phyloP scores from a whole-genome alignment of 2,113 vertebrate species.

The Pterophyllum scalare region DNA sequence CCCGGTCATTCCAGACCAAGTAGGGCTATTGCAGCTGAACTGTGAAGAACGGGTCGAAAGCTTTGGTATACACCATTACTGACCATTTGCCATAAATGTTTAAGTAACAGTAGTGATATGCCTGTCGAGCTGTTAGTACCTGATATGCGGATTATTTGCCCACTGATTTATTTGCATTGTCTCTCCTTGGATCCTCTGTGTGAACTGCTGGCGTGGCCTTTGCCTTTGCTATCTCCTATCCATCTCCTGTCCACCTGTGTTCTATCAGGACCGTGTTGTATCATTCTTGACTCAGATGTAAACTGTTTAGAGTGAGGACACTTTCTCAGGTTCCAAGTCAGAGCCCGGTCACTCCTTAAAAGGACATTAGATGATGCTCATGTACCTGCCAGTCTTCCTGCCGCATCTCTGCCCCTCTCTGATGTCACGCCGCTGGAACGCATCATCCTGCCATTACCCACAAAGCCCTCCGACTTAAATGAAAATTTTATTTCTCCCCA shows the following conservation, averaged over 20 bases:
- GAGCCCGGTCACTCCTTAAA: conserved; percentile 77
- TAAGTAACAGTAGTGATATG: not conserved
- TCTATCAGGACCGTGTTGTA: conserved; percentile 50
- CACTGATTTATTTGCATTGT: not conserved
- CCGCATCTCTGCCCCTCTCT: conserved; percentile 34
- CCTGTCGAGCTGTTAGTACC: not conserved
- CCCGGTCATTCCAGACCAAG: not conserved
- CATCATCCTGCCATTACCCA: not conserved
- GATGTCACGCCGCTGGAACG: conserved; percentile 61
- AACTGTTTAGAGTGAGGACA: conserved; percentile 79
- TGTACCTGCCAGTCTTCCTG: conserved; percentile 52
- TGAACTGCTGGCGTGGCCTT: not conserved
- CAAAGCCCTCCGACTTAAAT: not conserved
- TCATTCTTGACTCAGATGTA: conserved; percentile 60
- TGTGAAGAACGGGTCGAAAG: not conserved
- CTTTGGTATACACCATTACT: not conserved
- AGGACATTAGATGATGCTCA: conserved; percentile 60
- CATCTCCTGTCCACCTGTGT: conserved; percentile 40
- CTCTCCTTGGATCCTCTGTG: not conserved
- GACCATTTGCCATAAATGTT: not conserved
- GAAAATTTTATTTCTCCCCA: not conserved
- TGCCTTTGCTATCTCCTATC: not conserved
- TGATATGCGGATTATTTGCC: not conserved
- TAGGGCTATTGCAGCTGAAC: conserved; percentile 4
- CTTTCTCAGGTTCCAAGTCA: conserved; percentile 54